Evolutionary conservation across 1,140 invertebrate species (phyloP), one percentile per base, ranked within the genome.

Genomic region (Aphaenogaster floridana): DNA sequence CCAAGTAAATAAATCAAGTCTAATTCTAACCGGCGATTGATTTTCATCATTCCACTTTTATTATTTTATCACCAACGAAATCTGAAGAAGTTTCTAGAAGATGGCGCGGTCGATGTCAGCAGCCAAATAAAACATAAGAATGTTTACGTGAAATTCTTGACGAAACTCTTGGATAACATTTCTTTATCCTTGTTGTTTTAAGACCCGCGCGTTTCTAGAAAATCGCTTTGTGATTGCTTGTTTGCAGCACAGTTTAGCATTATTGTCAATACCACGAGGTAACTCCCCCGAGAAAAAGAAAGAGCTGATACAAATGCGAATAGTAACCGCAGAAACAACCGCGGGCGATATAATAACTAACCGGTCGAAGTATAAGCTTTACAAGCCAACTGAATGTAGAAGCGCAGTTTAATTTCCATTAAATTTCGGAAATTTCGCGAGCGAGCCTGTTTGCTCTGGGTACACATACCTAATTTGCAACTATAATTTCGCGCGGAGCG

Each of bases 341-440:
- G 45, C n/a, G 9, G 5, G 9, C 15, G n/a, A 21, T 68, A 13
- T 61, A 59, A 83, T 59, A 72, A 72, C 15, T 48, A 74, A 48
- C 52, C 54, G 42, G 42, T 36, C 39, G 15, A 59, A 61, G 39
- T 59, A 39, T 66, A 79, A 76, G 39, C 28, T 39, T 76, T 57
- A 59, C 66, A 80, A 34, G 66, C n/a, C 52, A 64, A 61, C 57
- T 57, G n/a, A 78, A 78, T 48, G 42, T 52, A 79, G 36, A 74
- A 71, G 50, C 89, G 59, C 88, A 83, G 84, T 89, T 91, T 91
- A 89, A 91, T 88, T 89, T 91, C 81, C 81, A 91, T 91, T 90
- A 83, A 91, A 89, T 79, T 91, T 69, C 59, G 66, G 71, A 61
- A 91, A 88, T 83, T 91, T 74, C 63, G 45, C 59, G 63, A 52